Percentiles rank a stretch among this genome's conserved stretches.
Evolutionary conservation across 1,140 invertebrate species (phyloP).

Genomic region (Portunus trituberculatus): DNA sequence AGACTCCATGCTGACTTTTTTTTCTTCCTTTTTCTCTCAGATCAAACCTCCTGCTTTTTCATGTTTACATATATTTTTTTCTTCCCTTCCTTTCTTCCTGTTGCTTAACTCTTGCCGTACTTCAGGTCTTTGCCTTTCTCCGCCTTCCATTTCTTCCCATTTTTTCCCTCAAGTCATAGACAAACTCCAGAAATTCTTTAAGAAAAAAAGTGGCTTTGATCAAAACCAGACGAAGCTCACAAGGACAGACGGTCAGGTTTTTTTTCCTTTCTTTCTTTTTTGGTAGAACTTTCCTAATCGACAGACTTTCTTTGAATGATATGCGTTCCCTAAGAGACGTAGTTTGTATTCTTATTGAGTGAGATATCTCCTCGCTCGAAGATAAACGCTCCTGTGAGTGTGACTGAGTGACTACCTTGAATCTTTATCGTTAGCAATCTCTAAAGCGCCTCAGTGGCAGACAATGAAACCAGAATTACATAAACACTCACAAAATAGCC

Average conservation of each 20-base stretch:
- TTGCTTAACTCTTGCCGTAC: not conserved
- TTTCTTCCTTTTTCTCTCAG: not conserved
- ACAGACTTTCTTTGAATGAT: not conserved
- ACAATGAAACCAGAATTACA: too few species aligned
- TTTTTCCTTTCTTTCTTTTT: not conserved
- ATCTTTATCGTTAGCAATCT: too few species aligned
- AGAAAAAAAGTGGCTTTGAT: slow-evolving; percentile 3
- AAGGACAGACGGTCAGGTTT: not conserved
- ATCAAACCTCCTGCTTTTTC: not conserved
- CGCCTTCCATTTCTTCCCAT: not conserved
- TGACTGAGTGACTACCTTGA: too few species aligned
- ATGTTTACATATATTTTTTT: not conserved
- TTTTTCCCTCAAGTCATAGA: not conserved
- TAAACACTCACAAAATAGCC: too few species aligned
- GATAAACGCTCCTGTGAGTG: too few species aligned
- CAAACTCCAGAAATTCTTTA: slow-evolving; percentile 5
- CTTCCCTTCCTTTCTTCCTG: not conserved
- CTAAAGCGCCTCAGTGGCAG: too few species aligned
- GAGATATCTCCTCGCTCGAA: not conserved
- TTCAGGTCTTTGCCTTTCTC: not conserved
- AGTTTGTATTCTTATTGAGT: not conserved
- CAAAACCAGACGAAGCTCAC: not conserved
- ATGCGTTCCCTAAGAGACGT: not conserved
- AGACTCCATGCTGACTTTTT: not conserved
- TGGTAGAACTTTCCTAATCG: not conserved